Evolutionary conservation across 2,113 vertebrate species (phyloP), one percentile per base, ranked within the genome.

Genomic region (human (Homo sapiens)): DNA sequence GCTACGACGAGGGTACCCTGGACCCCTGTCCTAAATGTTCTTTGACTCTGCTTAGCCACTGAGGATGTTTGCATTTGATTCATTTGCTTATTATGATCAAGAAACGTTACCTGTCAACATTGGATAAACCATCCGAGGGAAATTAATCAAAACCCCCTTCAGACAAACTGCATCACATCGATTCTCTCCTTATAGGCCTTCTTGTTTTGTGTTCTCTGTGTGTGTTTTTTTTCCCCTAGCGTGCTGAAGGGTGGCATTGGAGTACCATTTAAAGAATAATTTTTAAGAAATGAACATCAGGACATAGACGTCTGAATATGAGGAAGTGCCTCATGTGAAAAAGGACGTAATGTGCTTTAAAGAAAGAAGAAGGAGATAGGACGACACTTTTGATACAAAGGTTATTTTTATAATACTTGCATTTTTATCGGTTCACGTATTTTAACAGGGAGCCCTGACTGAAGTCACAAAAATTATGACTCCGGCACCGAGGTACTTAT

Each of bases 401-500:
- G 98, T 98, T 98, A 98, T 99, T 98, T 98, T 98, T 98, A 98
- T 97, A 98, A 98, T 97, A 92, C 98, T 98, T 98, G 98, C 98
- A 96, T 98, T 98, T 99, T 98, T 99, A 99, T 99, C 97, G 9
- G 97, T 98, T 97, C 97, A 97, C 96, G 59, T 97, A 97, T 98
- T 99, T 98, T 98, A 98, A 98, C 98, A 90, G 96, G 97, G 97
- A 98, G 93, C 96, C 97, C 93, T 98, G 98, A 98, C 98, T 98
- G 97, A 98, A 98, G 98, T 98, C 97, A 92, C 98, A 98, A 97
- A 99, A 99, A 99, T 98, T 98, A 98, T 95, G 98, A 97, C 98
- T 98, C 97, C 0, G 3, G 97, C 96, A 97, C 86, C 83, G 1
- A 98, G 97, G 97, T 93, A 96, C 98, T 98, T 99, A 99, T 98